Base-by-base conservation (phyloP, 2,113 vertebrate genomes). In the Thryonomys swinderianus region DNA sequence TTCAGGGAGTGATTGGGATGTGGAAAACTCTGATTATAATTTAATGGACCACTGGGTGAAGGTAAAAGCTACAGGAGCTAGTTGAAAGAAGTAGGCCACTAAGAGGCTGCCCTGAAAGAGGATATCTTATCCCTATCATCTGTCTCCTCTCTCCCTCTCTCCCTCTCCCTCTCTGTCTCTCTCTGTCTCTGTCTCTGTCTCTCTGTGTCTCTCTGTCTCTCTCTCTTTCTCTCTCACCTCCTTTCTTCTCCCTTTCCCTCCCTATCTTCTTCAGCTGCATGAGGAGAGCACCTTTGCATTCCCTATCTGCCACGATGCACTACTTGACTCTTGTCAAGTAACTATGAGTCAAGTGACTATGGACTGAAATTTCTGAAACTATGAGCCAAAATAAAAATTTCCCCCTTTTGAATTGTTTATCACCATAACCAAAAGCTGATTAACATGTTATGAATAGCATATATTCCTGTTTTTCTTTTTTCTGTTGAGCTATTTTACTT, bases 381-480 rank as follows among this genome's bases (percentile, higher is more conserved):
- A 42, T 73, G n/a, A 40, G 9, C 20, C 37, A 73, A 40, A 71
- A 40, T 71, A 21, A 25, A 42, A 12, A 7, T 71, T 76, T 48
- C 13, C 14, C 17, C 14, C 14, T 30, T 37, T 48, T 30, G 27
- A 30, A 76, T 18, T 76, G 6, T 76, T 76, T 51, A 51, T 76
- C 45, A 32, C 45, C 32, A 30, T 18, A 16, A 76, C 34, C 3
- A 14, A 51, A 30, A 51, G 14, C 42, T 30, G 23, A 16, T n/a
- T 30, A 74, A 30, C 25, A 74, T 42, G 59, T 76, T 42, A 32
- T 61, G 32, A 57, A 34, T 7, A 59, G 14, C 42, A 78, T 12
- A 13, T 83, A 40, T 79, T 85, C 71, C 66, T 86, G n/a, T 18
- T 85, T 86, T 3, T 59, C 5, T 59, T 82, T 40, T n/a, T 91